Base-by-base conservation (phyloP, 2,797 vertebrate species). In the Pseudochaenichthys georgianus region DNA sequence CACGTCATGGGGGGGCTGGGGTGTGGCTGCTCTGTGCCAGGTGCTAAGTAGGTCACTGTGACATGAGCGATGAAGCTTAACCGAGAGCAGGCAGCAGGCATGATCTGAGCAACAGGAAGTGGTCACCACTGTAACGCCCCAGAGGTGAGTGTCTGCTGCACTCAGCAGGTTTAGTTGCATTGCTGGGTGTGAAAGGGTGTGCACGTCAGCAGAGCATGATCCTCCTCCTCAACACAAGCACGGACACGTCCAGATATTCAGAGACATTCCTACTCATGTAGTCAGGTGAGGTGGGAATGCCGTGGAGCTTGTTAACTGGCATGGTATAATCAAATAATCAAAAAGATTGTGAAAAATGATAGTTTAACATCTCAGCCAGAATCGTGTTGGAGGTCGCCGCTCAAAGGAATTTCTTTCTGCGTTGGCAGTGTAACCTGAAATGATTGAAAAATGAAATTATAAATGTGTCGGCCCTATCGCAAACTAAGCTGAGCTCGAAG, bases 41-140 rank as follows among this genome's bases (percentile, higher is more conserved):
- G 91, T 81, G 77, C 82, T 93, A 95, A 94, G 76, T 95, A 93
- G 94, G 94, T 95, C 94, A 95, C 92, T 94, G 75, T 93, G 87
- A 93, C 93, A 92, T 55, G 73, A 77, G 47, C 75, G 67, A 88
- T 66, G 58, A 86, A 77, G 88, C 89, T 90, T 90, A 92, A 88
- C 89, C 91, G 10, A 70, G 16, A 38, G 54, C 58, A 73, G 61
- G 70, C 52, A 43, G 70, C 28, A 64, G 73, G 73, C 77, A 77
- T 76, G 31, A 48, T 64, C 50, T 61, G 51, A 55, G 51, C 47
- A n/a, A 47, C 13, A 16, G 59, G 68, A 65, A 34, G 28, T 15
- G 42, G 67, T 43, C 5, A 4, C 43, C 10, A 13, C 13, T 70
- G 64, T 47, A 67, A 75, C 64, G 50, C 76, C 34, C 31, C 21